Evolutionary conservation across 2,113 vertebrate species (phyloP), one percentile per base, ranked within the genome.

Genomic region (Odontophorus gujanensis): DNA sequence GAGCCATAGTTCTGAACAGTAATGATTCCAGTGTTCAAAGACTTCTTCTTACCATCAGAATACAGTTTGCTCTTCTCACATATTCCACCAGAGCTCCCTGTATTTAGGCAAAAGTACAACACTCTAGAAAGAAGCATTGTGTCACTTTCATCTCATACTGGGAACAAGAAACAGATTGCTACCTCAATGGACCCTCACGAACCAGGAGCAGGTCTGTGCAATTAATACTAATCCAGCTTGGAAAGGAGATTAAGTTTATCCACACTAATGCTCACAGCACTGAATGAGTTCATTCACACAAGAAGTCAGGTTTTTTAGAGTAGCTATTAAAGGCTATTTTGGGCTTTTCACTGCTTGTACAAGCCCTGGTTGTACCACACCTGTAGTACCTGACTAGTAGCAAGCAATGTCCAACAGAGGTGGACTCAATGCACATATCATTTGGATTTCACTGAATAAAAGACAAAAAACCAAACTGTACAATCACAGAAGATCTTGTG

Each of bases 1-100:
- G 99, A 99, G n/a, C 98, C 99, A 32, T 99, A 99, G 96, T 99
- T 99, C 97, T 99, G 98, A 81, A 99, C 99, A 43, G 99, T 99
- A 96, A 99, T 99, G 96, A 99, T 99, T 73, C 99, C 99, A 30
- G 99, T 99, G 98, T 99, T 99, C 84, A 99, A 97, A 90, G 99
- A 99, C 94, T 99, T 99, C 97, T 95, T 98, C 97, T 99, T 99
- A 7, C 98, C 98, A 87, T 99, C 99, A 0, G 99, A 99, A 96
- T 99, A 99, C 9, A 98, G 96, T 85, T 98, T 99, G 92, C 95
- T 99, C 96, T 98, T 99, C 79, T 99, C 99, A 98, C 99, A 99
- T 95, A 99, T 99, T 63, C 99, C 99, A 63, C 99, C 99, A 65
- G 99, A 99, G 96, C 99, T 99, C 90, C 99, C 99, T 99, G 96